phyloP scores from a whole-genome alignment of 1,140 invertebrate species.

The Zaprionus kolodkinae region DNA sequence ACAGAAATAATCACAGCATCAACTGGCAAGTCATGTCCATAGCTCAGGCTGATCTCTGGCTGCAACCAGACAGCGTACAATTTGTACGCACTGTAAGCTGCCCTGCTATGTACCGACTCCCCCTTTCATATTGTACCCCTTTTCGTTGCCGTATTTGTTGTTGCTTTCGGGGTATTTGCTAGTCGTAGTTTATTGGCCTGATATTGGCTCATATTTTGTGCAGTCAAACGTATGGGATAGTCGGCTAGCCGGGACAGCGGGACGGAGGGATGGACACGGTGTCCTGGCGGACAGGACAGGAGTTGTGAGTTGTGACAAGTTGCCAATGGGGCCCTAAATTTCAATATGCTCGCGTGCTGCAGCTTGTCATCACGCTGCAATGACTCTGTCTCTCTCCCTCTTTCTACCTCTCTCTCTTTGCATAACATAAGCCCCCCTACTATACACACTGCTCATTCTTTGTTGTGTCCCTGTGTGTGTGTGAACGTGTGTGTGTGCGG shows the following conservation, averaged over 20 bases:
- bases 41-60: neutral
- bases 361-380: slow-evolving; percentile 58
- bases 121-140: neutral
- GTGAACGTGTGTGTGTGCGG: slow-evolving; percentile 32
- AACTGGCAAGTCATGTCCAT: neutral
- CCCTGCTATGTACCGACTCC: neutral
- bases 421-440: neutral
- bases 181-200: slow-evolving; percentile 71
- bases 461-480: slow-evolving; percentile 18
- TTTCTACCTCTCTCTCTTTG: too few species aligned
- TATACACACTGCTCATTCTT: neutral
- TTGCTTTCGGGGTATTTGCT: slow-evolving; percentile 21
- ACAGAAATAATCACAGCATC: neutral
- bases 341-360: slow-evolving; percentile 63
- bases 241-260: neutral
- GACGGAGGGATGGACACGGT: neutral
- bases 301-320: slow-evolving; percentile 78
- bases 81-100: neutral
- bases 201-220: slow-evolving; percentile 81
- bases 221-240: slow-evolving; percentile 14
- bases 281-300: slow-evolving; percentile 27
- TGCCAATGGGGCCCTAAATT: slow-evolving; percentile 79
- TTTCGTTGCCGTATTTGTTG: slow-evolving; percentile 7
- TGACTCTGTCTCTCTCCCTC: slow-evolving; percentile 1
- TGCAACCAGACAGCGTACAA: neutral